Evolutionary conservation across 2,888 invertebrate species (phyloP).

Genomic region (Leptopilina myrica): DNA sequence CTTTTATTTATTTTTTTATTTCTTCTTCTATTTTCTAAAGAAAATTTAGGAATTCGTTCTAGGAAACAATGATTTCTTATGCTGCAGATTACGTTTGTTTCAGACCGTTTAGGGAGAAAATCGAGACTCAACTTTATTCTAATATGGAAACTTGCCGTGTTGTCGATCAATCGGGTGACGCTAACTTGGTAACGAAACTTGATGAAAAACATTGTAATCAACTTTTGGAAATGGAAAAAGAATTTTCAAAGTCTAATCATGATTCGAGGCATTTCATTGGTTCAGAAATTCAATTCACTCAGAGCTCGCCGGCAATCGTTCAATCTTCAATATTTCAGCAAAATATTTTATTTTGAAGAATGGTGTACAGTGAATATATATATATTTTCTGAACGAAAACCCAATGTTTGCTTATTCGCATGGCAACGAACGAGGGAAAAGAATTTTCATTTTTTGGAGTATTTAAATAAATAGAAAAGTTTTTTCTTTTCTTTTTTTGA

Average conservation of each 20-base stretch:
- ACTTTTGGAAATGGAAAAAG: conserved; percentile 26
- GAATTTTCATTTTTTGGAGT: not conserved
- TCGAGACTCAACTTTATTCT: conserved; percentile 17
- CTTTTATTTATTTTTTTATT: too few relatives aligned
- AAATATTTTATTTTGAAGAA: conserved; percentile 38
- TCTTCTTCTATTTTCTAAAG: not conserved
- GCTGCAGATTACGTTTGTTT: conserved; percentile 30
- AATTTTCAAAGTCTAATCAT: conserved; percentile 22
- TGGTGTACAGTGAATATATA: conserved; percentile 18
- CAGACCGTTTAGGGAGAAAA: conserved; percentile 38
- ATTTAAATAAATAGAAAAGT: not conserved
- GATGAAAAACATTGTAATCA: conserved; percentile 46
- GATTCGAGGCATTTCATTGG: conserved; percentile 29
- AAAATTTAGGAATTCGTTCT: conserved; percentile 32
- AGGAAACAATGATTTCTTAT: conserved; percentile 33
- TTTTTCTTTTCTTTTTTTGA: too few relatives aligned
- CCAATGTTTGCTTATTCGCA: conserved; percentile 47
- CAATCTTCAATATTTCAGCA: conserved; percentile 52
- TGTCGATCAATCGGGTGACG: conserved; percentile 51
- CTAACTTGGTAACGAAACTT: conserved; percentile 51
- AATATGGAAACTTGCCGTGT: conserved; percentile 36
- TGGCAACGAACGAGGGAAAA: conserved; percentile 51
- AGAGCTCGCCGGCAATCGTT: conserved; percentile 60
- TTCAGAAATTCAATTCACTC: conserved; percentile 43
- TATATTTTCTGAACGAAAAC: conserved; percentile 42